Evolutionary conservation across 2,888 invertebrate genomes (phyloP).

Genomic region (Machimus atricapillus): DNA sequence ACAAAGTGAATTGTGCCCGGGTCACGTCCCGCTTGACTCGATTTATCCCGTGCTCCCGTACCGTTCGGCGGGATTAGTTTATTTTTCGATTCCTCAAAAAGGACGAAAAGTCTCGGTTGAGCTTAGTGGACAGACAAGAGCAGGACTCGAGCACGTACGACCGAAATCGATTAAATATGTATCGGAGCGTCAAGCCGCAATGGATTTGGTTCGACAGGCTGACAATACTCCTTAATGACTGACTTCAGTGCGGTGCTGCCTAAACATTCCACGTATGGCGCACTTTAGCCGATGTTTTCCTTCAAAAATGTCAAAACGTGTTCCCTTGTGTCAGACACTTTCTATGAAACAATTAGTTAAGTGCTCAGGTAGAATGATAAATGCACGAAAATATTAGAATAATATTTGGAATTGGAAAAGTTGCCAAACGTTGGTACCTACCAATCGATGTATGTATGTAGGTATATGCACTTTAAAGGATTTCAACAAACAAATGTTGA

Average conservation of each 20-base stretch:
- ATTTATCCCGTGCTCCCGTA: background rate
- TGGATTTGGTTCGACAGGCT: background rate
- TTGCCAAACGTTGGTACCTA: background rate
- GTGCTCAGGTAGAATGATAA: background rate
- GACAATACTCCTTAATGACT: background rate
- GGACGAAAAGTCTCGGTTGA: background rate
- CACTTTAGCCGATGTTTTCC: background rate
- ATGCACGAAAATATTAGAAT: background rate
- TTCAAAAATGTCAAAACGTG: background rate
- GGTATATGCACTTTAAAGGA: too few species aligned
- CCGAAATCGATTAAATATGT: conserved; percentile 11
- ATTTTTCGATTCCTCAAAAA: background rate
- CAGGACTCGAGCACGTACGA: background rate
- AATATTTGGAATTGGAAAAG: background rate
- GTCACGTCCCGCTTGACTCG: conserved; percentile 1
- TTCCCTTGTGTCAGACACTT: background rate
- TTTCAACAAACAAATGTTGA: too few species aligned
- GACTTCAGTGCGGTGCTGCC: background rate
- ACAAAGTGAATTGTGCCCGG: conserved; percentile 4
- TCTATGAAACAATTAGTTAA: background rate
- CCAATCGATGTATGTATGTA: background rate
- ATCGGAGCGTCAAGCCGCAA: background rate
- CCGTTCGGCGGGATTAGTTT: conserved; percentile 6
- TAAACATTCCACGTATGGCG: background rate
- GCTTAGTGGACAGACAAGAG: background rate